phyloP scores from a whole-genome alignment of 2,113 vertebrate species.

The Catharus minimus region DNA sequence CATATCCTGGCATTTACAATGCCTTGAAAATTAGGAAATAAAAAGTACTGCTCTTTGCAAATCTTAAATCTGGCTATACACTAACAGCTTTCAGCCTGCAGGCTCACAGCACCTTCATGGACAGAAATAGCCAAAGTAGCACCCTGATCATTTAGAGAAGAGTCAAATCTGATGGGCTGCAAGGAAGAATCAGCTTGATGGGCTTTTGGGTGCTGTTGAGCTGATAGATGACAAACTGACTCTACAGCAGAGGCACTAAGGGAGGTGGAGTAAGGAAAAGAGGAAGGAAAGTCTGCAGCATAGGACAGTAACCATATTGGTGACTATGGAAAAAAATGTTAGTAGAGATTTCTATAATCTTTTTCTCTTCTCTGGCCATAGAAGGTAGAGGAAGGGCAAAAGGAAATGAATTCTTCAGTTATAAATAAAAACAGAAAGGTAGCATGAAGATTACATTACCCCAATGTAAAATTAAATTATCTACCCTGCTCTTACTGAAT shows the following conservation, averaged over 20 bases:
- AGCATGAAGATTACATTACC: not conserved
- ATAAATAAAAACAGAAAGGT: conserved; percentile 37
- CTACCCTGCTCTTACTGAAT: not conserved
- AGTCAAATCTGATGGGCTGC: not conserved
- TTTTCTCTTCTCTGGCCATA: not conserved
- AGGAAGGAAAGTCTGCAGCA: not conserved
- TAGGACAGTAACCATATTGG: not conserved
- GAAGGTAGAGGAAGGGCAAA: not conserved
- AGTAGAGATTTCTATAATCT: not conserved
- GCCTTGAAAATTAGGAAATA: conserved; percentile 3
- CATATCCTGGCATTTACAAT: not conserved
- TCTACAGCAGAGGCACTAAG: not conserved
- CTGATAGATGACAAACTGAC: not conserved
- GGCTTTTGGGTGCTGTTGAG: not conserved
- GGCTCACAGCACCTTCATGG: not conserved
- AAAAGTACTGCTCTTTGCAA: not conserved
- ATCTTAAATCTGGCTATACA: not conserved
- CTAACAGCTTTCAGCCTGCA: not conserved
- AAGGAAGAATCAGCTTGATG: not conserved
- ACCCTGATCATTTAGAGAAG: not conserved
- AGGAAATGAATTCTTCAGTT: not conserved
- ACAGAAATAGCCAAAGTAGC: not conserved
- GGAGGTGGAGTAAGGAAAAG: not conserved
- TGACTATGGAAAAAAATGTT: not conserved
- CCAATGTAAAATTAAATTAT: not conserved